phyloP scores from a whole-genome alignment of 2,888 invertebrate species.

The Ochropleura leucogaster region DNA sequence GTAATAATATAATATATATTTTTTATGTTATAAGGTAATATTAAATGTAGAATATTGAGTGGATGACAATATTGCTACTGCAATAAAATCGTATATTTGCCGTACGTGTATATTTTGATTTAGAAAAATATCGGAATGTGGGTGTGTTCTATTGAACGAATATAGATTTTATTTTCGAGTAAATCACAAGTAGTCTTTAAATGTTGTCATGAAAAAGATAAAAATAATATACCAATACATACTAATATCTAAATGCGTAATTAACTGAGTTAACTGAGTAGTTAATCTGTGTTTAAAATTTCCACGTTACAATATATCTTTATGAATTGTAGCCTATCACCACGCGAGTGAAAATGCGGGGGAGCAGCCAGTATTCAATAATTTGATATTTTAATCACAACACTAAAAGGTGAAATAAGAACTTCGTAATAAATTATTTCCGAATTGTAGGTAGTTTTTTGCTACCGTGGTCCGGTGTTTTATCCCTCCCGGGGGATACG shows the following conservation, averaged over 20 bases:
- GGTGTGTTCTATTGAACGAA: neutral
- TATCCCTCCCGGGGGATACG: slow-evolving; percentile 38
- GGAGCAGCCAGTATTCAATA: neutral
- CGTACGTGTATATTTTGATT: neutral
- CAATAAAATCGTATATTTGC: slow-evolving; percentile 7
- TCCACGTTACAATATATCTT: neutral
- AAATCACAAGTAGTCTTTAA: neutral
- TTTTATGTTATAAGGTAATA: slow-evolving; percentile 24
- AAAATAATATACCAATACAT: neutral
- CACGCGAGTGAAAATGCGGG: neutral
- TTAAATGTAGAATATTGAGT: slow-evolving; percentile 33
- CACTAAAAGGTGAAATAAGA: slow-evolving; percentile 18
- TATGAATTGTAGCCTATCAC: neutral
- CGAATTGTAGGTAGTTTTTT: slow-evolving; percentile 27
- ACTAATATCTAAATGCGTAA: neutral
- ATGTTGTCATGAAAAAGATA: neutral
- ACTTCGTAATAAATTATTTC: slow-evolving; percentile 30
- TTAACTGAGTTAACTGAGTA: neutral
- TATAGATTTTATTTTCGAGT: neutral
- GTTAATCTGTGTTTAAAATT: neutral
- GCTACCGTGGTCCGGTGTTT: slow-evolving; percentile 16
- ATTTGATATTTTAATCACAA: neutral
- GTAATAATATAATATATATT: slow-evolving; percentile 25
- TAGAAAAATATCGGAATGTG: neutral
- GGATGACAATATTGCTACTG: slow-evolving; percentile 26